Conservation (phyloP, 1,140 invertebrate genomes). For the Brachystomella parvula region DNA sequence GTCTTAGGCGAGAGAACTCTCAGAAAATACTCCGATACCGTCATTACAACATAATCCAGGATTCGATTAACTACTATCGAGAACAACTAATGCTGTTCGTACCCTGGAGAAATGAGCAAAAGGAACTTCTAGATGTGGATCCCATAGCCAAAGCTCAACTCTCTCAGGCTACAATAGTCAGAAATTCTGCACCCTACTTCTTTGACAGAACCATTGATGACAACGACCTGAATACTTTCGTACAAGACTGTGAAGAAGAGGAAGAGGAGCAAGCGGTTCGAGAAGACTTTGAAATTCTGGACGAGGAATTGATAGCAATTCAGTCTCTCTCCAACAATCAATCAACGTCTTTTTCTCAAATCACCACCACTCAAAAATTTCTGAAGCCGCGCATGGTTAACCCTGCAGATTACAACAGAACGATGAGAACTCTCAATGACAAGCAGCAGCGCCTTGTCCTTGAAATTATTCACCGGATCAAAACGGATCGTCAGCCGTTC, state of each 20-base stretch:
- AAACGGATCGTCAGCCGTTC: neutral
- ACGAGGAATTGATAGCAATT: too few relatives aligned
- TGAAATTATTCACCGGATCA: neutral
- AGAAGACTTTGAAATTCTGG: too few relatives aligned
- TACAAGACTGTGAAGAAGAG: neutral
- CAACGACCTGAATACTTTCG: neutral
- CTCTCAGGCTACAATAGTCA: neutral
- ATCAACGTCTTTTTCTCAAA: neutral
- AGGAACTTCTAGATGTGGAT: neutral
- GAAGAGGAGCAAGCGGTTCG: neutral
- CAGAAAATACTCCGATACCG: neutral
- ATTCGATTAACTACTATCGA: conserved; percentile 10
- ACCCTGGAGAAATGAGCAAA: conserved; percentile 14
- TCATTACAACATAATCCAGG: neutral
- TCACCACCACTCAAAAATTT: neutral
- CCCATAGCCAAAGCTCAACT: neutral
- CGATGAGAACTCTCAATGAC: neutral
- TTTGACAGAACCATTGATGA: neutral
- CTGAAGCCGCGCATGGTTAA: neutral
- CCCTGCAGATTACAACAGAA: neutral
- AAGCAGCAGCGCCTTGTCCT: neutral
- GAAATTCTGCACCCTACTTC: neutral
- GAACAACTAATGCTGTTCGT: conserved; percentile 15
- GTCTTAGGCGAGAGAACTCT: neutral
- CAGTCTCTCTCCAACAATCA: neutral